Evolutionary conservation across 2,113 vertebrate genomes (phyloP).

Genomic region (Ochotona curzoniae): DNA sequence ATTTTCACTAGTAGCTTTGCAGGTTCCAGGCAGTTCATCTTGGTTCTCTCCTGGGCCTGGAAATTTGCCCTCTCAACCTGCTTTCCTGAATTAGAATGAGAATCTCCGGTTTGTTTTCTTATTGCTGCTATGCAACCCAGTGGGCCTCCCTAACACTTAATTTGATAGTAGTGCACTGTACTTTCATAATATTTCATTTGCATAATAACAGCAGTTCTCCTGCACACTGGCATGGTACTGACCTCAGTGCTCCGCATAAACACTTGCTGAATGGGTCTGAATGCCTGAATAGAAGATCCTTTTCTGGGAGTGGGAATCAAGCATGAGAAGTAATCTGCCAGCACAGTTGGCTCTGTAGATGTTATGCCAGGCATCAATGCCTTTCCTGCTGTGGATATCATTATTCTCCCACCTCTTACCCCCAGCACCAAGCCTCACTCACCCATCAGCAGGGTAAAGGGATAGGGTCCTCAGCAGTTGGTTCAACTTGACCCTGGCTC

Average conservation of each 20-base stretch:
- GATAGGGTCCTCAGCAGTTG: background rate
- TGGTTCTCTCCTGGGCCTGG: background rate
- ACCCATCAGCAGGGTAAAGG: background rate
- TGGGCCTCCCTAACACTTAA: constrained; percentile 23
- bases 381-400: background rate
- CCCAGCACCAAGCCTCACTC: too few species aligned
- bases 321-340: constrained; percentile 35
- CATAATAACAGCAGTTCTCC: constrained; percentile 12
- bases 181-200: constrained; percentile 23
- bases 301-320: constrained; percentile 46
- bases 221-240: background rate
- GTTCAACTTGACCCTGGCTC: background rate
- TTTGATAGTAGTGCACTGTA: background rate
- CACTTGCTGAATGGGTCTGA: constrained; percentile 42
- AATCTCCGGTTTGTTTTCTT: background rate
- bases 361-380: background rate
- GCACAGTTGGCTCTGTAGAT: background rate
- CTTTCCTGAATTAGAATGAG: background rate
- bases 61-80: background rate
- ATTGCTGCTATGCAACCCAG: background rate
- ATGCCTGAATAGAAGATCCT: constrained; percentile 45
- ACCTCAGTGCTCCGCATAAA: constrained; percentile 43
- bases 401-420: background rate
- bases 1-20: constrained; percentile 41
- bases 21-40: background rate